Evolutionary conservation across 2,888 invertebrate species (phyloP).

Genomic region (Thyatira batis): DNA sequence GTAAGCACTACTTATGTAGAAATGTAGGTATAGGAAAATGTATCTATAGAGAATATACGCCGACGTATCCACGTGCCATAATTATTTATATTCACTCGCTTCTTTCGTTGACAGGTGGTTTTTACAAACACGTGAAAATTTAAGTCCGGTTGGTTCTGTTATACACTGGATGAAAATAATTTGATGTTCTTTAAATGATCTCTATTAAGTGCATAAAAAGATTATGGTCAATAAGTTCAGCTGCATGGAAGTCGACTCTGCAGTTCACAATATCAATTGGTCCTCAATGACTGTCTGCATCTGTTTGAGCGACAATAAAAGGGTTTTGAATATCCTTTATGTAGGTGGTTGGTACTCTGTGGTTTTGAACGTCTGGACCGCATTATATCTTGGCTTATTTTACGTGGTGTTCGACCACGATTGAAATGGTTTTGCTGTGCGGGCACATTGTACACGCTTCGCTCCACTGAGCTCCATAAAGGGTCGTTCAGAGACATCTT

Average conservation of each 20-base stretch:
- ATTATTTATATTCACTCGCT: no score
- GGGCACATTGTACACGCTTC: slow-evolving; percentile 64
- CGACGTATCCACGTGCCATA: no score
- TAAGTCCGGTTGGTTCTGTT: no score
- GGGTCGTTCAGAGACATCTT: slow-evolving; percentile 32
- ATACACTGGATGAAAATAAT: no score
- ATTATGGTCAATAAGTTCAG: no score
- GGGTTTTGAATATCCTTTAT: slow-evolving; percentile 22
- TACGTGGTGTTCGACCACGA: slow-evolving; percentile 25
- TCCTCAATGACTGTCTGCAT: slow-evolving; percentile 1
- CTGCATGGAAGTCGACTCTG: background rate
- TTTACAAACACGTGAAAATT: no score
- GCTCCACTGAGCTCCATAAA: slow-evolving; percentile 49
- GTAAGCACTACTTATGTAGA: no score
- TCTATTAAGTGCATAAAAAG: background rate
- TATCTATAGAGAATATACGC: no score
- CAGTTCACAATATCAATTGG: background rate
- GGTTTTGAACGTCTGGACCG: background rate
- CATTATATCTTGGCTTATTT: slow-evolving; percentile 30
- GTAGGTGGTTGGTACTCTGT: no score
- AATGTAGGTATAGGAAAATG: no score
- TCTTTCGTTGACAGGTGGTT: no score
- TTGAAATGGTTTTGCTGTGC: slow-evolving; percentile 60
- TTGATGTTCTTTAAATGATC: no score
- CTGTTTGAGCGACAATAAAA: slow-evolving; percentile 21